Conservation (phyloP, 1,140 invertebrate genomes). For the Schmidtea mediterranea region DNA sequence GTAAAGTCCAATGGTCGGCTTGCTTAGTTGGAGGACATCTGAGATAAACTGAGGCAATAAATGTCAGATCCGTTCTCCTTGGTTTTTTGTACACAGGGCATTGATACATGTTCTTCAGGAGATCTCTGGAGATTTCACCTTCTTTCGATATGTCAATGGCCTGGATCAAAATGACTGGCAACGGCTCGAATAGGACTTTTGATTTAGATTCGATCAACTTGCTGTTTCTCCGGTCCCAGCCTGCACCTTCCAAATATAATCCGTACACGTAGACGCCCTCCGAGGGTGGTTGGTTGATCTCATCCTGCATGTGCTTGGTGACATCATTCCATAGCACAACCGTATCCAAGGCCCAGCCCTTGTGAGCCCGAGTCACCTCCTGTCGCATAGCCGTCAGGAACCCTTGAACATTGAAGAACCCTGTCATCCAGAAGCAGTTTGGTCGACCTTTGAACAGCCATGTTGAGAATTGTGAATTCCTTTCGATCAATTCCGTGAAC, state of each 20-base stretch:
- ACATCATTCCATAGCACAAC: slow-evolving; percentile 25
- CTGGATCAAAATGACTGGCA: slow-evolving; percentile 46
- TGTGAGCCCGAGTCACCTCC: slow-evolving; percentile 26
- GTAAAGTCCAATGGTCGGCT: slow-evolving; percentile 36
- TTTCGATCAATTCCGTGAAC: slow-evolving; percentile 74
- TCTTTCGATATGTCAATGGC: slow-evolving; percentile 34
- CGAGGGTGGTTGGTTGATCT: slow-evolving; percentile 32
- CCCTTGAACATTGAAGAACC: slow-evolving; percentile 75
- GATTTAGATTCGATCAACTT: slow-evolving; percentile 22
- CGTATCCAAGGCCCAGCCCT: slow-evolving; percentile 33
- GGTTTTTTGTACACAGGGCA: slow-evolving; percentile 88
- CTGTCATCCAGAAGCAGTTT: slow-evolving; percentile 79
- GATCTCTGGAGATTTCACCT: slow-evolving; percentile 44
- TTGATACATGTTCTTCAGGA: slow-evolving; percentile 41
- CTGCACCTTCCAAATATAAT: slow-evolving; percentile 23
- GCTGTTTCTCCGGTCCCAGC: slow-evolving; percentile 21
- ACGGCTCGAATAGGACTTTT: slow-evolving; percentile 21
- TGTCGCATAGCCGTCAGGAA: slow-evolving; percentile 29
- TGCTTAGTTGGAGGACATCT: slow-evolving; percentile 30
- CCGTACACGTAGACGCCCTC: slow-evolving; percentile 20
- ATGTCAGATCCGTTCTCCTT: slow-evolving; percentile 64
- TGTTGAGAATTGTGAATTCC: slow-evolving; percentile 41
- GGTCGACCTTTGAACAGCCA: slow-evolving; percentile 53
- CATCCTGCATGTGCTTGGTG: slow-evolving; percentile 19
- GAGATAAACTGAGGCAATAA: slow-evolving; percentile 76